phyloP scores from a whole-genome alignment of 2,797 vertebrate genomes.

The Prunella strophiata region DNA sequence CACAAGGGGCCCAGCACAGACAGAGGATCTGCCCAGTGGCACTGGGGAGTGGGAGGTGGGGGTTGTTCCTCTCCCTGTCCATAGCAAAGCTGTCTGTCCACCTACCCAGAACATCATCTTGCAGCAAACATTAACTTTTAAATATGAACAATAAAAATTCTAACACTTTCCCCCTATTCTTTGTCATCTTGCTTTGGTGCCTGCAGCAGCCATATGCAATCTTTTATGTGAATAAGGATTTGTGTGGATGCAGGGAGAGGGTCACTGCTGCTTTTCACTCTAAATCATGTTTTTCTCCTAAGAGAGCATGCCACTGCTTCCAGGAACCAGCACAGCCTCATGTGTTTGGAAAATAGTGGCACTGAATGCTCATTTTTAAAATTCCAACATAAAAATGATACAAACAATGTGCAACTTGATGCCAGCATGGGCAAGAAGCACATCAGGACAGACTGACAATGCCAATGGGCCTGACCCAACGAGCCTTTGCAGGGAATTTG shows the following conservation, averaged over 20 bases:
- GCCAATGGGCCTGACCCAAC: too few relatives aligned
- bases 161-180: not conserved
- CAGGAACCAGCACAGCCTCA: not conserved
- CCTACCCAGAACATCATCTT: not conserved
- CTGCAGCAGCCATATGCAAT: accelerated
- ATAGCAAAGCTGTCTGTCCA: not conserved
- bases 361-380: not conserved
- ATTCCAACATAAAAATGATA: not conserved
- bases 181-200: not conserved
- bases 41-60: not conserved
- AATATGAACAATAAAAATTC: not conserved
- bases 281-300: not conserved
- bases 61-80: not conserved
- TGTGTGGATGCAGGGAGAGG: not conserved
- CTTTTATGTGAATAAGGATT: not conserved
- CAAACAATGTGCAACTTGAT: accelerated
- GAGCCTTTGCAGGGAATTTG: not conserved
- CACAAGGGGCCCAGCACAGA: too few relatives aligned
- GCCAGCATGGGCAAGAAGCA: not conserved
- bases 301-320: not conserved
- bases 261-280: not conserved
- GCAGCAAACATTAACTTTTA: not conserved
- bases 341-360: not conserved
- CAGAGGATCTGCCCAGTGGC: too few relatives aligned
- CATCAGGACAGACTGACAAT: not conserved